Evolutionary conservation across 2,797 vertebrate genomes (phyloP).

Genomic region (Sibirionetta formosa): DNA sequence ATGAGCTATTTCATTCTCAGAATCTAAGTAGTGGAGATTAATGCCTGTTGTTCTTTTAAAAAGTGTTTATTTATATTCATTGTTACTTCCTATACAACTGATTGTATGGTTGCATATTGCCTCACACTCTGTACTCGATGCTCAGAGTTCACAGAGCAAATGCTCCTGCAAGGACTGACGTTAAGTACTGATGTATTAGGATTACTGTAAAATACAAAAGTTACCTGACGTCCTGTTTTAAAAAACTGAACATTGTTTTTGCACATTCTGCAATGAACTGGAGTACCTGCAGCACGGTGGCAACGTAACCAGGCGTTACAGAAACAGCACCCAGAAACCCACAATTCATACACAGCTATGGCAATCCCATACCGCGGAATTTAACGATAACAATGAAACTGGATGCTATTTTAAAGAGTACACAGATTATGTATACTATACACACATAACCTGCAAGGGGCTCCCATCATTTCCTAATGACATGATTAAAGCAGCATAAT

Average conservation of each 20-base stretch:
- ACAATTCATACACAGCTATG: neutral
- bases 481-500: neutral
- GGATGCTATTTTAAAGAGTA: neutral
- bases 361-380: neutral
- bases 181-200: neutral
- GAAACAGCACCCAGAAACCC: neutral
- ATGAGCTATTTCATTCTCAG: neutral
- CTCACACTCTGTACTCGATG: neutral
- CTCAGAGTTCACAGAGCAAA: neutral
- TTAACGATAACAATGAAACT: neutral
- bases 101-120: neutral
- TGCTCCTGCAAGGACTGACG: neutral
- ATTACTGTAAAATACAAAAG: neutral
- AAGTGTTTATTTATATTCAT: neutral
- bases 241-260: neutral
- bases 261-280: neutral
- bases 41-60: neutral
- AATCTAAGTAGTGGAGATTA: neutral
- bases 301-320: neutral
- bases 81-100: neutral
- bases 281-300: neutral
- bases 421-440: neutral
- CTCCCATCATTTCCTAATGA: neutral
- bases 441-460: neutral
- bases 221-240: neutral